These are phyloP conservation scores for Arbacia lixula DNA, from an alignment of 53 echinoderm and acorn worm species.

Conservation along the genomic window DNA sequence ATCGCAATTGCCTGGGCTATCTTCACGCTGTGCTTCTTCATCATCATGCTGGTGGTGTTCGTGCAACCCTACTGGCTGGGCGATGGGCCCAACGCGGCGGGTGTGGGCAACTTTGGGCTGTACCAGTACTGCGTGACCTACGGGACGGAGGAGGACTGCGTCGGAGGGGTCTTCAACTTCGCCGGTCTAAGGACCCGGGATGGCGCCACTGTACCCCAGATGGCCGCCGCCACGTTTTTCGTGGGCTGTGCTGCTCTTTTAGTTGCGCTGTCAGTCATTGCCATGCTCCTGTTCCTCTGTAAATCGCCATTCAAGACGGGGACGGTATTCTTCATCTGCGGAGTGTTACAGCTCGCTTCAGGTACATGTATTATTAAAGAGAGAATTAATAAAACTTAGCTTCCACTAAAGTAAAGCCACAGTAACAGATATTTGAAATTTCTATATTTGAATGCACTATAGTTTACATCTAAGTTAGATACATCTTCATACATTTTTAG, in stretches of 20 bases:
- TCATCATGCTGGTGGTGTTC: conserved; percentile 88
- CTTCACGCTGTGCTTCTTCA: conserved; percentile 94
- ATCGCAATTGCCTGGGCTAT: conserved; percentile 96
- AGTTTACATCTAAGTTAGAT: no score
- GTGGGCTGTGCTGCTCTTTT: conserved; percentile 68
- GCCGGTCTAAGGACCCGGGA: conserved; percentile 8
- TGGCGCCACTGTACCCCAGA: conserved; percentile 3
- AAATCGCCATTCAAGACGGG: conserved; percentile 75
- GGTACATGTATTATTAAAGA: no score
- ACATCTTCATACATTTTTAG: no score
- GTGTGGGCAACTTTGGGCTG: conserved; percentile 84
- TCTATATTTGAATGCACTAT: no score
- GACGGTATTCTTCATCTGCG: conserved; percentile 88
- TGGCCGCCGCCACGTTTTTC: conserved; percentile 73
- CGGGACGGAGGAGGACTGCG: conserved; percentile 58
- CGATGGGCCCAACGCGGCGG: conserved; percentile 71
- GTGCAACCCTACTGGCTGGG: conserved; percentile 97
- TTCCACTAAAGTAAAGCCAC: no score
- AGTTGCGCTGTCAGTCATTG: conserved; percentile 72
- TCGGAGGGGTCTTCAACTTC: conserved; percentile 50
- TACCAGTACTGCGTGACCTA: conserved; percentile 75
- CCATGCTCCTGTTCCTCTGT: conserved; percentile 89
- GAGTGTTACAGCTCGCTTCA: conserved; percentile 70
- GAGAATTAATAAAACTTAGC: no score
- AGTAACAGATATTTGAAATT: no score